Percentiles rank a stretch among this genome's conserved stretches.
Evolutionary conservation across 1,140 invertebrate genomes (phyloP).

Genomic region (Drosophila parvula): DNA sequence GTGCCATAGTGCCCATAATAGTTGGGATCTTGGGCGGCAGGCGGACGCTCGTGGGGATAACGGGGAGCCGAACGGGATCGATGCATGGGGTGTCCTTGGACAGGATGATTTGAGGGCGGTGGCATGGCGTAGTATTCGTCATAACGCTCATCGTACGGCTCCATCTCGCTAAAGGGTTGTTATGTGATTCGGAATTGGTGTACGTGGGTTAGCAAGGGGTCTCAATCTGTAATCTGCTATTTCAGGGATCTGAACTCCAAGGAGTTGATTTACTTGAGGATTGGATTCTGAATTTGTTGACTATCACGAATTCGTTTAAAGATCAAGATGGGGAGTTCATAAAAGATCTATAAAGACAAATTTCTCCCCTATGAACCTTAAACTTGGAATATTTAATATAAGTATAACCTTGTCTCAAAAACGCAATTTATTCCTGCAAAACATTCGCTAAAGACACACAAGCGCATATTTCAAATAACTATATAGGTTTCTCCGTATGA

Average conservation of each 20-base stretch:
- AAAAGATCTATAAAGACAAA: background rate
- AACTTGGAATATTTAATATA: background rate
- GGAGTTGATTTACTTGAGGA: background rate
- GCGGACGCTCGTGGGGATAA: slow-evolving; percentile 71
- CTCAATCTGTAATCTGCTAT: slow-evolving; percentile 9
- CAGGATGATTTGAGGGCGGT: slow-evolving; percentile 50
- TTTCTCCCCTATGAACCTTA: background rate
- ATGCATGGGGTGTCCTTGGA: slow-evolving; percentile 59
- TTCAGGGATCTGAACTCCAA: slow-evolving; percentile 3
- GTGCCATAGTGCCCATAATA: slow-evolving; percentile 70
- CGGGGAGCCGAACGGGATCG: slow-evolving; percentile 71
- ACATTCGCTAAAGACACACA: slow-evolving; percentile 75
- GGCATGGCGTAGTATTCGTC: slow-evolving; percentile 72
- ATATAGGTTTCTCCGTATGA: slow-evolving; percentile 11
- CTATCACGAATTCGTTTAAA: background rate
- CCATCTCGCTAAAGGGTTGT: slow-evolving; percentile 82
- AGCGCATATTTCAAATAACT: slow-evolving; percentile 57
- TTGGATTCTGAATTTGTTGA: background rate
- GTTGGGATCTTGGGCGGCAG: slow-evolving; percentile 65
- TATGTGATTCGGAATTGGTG: slow-evolving; percentile 36
- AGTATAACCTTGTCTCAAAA: slow-evolving; percentile 9
- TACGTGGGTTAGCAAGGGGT: slow-evolving; percentile 50
- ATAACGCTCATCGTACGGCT: slow-evolving; percentile 80
- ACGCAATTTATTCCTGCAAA: slow-evolving; percentile 57
- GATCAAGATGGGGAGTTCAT: background rate